A percentile compares a stretch with the other conserved stretches of the same genome.
These are phyloP conservation scores for Ichneumon xanthorius DNA, from an alignment of 2,888 invertebrate species.

Conservation along the genomic window DNA sequence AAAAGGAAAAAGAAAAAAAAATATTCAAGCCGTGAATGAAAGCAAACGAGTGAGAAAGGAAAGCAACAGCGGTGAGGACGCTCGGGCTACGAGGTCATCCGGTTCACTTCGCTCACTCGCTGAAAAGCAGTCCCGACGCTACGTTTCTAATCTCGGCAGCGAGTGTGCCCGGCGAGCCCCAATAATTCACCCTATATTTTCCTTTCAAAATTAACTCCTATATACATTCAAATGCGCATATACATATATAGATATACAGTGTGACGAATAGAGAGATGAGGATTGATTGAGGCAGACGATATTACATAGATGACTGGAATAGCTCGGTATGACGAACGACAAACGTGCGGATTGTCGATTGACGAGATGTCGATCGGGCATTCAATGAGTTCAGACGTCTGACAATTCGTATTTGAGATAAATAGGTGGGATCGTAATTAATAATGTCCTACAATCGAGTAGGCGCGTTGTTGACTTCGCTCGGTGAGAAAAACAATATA, in stretches of 20 bases:
- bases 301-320: too few species aligned
- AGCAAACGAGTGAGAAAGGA: constrained; percentile 38
- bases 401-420: too few species aligned
- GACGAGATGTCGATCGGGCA: too few species aligned
- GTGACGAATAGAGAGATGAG: neutral
- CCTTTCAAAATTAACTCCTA: constrained; percentile 1
- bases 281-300: too few species aligned
- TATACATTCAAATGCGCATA: neutral
- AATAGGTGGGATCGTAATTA: too few species aligned
- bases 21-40: constrained; percentile 15
- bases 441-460: too few species aligned
- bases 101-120: constrained; percentile 61
- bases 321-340: too few species aligned
- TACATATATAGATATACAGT: neutral
- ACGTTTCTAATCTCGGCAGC: constrained; percentile 39
- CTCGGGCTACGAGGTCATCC: constrained; percentile 64
- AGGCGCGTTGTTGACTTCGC: too few species aligned
- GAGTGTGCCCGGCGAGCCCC: neutral
- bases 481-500: too few species aligned
- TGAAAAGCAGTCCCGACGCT: constrained; percentile 40
- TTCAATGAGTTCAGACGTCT: too few species aligned
- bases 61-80: constrained; percentile 53
- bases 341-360: too few species aligned
- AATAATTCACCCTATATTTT: constrained; percentile 18
- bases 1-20: neutral